Percentiles rank a stretch among this genome's conserved stretches.
Evolutionary conservation across 2,797 vertebrate species (phyloP).

Genomic region (Carapus acus): DNA sequence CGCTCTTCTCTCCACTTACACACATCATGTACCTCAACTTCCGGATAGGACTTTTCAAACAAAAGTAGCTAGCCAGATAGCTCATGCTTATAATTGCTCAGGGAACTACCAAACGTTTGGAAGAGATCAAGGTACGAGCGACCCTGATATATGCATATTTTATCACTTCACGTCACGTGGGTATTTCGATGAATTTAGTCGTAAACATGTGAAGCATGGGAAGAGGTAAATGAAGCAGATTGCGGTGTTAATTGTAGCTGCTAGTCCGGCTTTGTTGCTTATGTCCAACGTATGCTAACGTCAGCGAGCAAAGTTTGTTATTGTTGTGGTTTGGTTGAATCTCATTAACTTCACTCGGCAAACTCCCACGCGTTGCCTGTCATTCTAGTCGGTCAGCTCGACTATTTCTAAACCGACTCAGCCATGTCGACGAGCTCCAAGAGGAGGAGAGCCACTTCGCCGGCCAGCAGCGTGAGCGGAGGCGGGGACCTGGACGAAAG

Average conservation of each 20-base stretch:
- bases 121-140: constrained; percentile 37
- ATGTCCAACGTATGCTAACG: constrained; percentile 27
- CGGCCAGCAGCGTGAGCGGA: constrained; percentile 91
- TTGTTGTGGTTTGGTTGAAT: background rate
- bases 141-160: accelerated
- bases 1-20: background rate
- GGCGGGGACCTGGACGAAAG: constrained; percentile 90
- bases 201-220: background rate
- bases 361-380: no score
- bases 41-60: constrained; percentile 67
- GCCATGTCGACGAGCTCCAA: constrained; percentile 87
- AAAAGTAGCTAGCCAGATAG: constrained; percentile 51
- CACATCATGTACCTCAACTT: constrained; percentile 44
- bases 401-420: constrained; percentile 32
- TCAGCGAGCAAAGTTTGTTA: constrained; percentile 3
- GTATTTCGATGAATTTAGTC: background rate
- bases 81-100: constrained; percentile 51
- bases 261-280: constrained; percentile 58
- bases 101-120: constrained; percentile 51
- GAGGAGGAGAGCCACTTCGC: constrained; percentile 93
- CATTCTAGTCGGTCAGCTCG: constrained; percentile 44
- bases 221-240: constrained; percentile 9
- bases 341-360: background rate
- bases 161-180: accelerated
- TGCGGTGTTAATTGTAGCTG: constrained; percentile 47